These are phyloP conservation scores for Atractosteus spatula DNA, from an alignment of 2,113 vertebrate species.

Conservation along the genomic window DNA sequence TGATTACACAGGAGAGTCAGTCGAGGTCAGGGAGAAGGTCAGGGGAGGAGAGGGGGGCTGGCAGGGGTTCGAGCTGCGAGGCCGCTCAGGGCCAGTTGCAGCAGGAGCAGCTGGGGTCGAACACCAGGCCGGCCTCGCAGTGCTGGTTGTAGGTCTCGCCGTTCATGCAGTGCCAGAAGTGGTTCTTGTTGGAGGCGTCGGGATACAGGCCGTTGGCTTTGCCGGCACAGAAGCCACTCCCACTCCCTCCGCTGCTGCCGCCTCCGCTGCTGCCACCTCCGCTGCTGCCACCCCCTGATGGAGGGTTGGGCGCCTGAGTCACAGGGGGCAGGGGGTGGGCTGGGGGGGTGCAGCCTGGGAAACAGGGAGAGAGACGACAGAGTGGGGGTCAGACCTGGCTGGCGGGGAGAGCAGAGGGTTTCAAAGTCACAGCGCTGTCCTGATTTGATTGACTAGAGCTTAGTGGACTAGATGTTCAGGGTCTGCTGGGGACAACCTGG, in stretches of 20 bases:
- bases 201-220: slow-evolving; percentile 64
- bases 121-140: slow-evolving; percentile 50
- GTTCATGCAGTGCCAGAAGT: slow-evolving; percentile 56
- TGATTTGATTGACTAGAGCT: too few relatives aligned
- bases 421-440: too few relatives aligned
- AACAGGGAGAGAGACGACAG: neutral
- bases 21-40: neutral
- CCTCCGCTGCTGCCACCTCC: neutral
- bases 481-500: too few relatives aligned
- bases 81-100: slow-evolving; percentile 63
- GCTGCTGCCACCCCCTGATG: slow-evolving; percentile 12
- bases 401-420: too few relatives aligned
- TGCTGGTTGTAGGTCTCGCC: slow-evolving; percentile 37
- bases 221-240: slow-evolving; percentile 59
- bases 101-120: slow-evolving; percentile 60
- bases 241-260: slow-evolving; percentile 19
- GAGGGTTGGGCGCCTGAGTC: neutral
- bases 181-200: slow-evolving; percentile 48
- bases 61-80: slow-evolving; percentile 5
- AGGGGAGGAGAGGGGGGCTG: neutral
- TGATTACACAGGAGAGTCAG: too few relatives aligned
- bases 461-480: too few relatives aligned
- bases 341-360: slow-evolving; percentile 45
- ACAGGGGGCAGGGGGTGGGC: slow-evolving; percentile 22
- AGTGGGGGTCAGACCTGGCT: neutral